These are phyloP conservation scores for Drosophila aldrichi DNA, from an alignment of 2,888 invertebrate genomes.

Conservation along the genomic window DNA sequence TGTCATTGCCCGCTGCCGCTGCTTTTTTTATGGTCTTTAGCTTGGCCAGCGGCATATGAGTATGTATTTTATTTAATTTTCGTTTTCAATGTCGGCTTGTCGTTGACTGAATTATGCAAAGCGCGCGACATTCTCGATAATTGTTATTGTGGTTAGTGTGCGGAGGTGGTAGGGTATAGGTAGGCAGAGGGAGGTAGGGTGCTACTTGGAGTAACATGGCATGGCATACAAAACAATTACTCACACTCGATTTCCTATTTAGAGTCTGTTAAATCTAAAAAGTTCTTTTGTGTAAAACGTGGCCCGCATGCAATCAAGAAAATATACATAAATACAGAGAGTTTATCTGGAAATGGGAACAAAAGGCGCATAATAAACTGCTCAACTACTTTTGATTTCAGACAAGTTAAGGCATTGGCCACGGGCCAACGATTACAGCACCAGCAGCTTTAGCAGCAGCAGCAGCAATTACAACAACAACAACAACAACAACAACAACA, in stretches of 20 bases:
- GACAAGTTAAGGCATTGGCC: conserved; percentile 7
- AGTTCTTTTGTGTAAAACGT: conserved; percentile 55
- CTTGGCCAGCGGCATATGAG: conserved; percentile 20
- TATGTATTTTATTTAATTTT: conserved; percentile 58
- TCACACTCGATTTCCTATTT: conserved; percentile 63
- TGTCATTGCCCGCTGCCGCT: neutral
- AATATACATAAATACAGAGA: neutral
- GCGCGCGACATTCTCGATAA: conserved; percentile 35
- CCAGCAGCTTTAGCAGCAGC: neutral
- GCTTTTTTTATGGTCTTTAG: neutral
- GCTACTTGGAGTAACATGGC: conserved; percentile 1
- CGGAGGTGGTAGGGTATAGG: neutral
- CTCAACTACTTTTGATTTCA: conserved; percentile 47
- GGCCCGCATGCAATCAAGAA: conserved; percentile 45
- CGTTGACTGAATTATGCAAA: conserved; percentile 71
- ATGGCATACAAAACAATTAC: conserved; percentile 53
- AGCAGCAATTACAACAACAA: neutral
- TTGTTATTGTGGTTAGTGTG: neutral
- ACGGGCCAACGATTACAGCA: conserved; percentile 3
- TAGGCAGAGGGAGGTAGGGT: neutral
- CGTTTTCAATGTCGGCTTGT: conserved; percentile 72
- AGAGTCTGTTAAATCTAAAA: conserved; percentile 34
- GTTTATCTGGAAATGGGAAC: conserved; percentile 1
- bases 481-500: neutral
- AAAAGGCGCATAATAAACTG: conserved; percentile 19